phyloP scores from a whole-genome alignment of 1,140 invertebrate genomes.

The Thereuonema tuberculata region DNA sequence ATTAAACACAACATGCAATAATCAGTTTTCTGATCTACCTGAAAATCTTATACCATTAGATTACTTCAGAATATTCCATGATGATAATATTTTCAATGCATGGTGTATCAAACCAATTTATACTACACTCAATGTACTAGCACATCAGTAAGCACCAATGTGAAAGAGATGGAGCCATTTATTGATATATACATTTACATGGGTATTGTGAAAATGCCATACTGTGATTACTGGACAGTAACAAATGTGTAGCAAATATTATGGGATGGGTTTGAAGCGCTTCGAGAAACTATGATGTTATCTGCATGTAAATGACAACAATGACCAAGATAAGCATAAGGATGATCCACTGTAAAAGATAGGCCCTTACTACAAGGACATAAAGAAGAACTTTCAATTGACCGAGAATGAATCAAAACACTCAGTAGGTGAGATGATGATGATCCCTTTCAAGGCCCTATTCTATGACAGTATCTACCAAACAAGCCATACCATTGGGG shows the following conservation, averaged over 20 bases:
- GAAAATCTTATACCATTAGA: background rate
- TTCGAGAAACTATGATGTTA: background rate
- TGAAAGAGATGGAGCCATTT: background rate
- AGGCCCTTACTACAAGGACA: background rate
- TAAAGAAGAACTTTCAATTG: background rate
- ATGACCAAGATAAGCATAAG: background rate
- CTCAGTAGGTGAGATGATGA: conserved; percentile 27
- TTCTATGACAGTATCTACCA: conserved; percentile 31
- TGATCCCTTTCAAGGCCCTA: conserved; percentile 32
- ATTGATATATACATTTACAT: background rate
- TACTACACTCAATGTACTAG: background rate
- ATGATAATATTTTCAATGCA: background rate
- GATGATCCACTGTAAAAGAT: background rate
- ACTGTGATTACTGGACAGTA: background rate
- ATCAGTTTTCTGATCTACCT: too few relatives aligned
- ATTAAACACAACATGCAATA: too few relatives aligned
- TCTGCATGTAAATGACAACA: background rate
- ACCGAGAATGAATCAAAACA: background rate
- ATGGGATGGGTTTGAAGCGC: background rate
- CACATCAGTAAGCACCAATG: background rate
- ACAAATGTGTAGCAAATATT: background rate
- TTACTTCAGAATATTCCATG: background rate
- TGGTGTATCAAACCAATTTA: background rate
- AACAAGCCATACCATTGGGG: conserved; percentile 33
- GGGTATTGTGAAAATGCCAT: background rate